Conservation (phyloP, 2,113 vertebrate genomes). For the Ascaphus truei region DNA sequence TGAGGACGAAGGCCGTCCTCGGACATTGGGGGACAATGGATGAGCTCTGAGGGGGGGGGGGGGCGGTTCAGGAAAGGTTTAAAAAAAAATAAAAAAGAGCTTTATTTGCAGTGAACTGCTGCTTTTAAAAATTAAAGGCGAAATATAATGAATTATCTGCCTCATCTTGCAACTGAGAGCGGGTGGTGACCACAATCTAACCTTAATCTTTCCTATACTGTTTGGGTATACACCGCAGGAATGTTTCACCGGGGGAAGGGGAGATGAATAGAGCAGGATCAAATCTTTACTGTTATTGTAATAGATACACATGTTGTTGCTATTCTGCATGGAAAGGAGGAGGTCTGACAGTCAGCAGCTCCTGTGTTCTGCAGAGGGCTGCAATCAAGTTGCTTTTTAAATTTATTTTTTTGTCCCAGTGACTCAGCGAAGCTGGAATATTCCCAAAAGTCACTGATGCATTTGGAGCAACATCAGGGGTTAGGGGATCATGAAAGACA, state of each 20-base stretch:
- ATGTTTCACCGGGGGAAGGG: neutral
- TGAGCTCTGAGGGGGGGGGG: too few relatives aligned
- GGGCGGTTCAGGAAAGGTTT: too few relatives aligned
- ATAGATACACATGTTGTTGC: neutral
- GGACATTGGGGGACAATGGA: too few relatives aligned
- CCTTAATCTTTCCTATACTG: neutral
- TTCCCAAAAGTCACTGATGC: neutral
- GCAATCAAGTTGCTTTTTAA: neutral
- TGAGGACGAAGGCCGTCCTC: too few relatives aligned
- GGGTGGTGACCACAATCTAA: neutral
- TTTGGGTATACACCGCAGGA: neutral
- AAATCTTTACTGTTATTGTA: neutral
- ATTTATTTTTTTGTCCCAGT: neutral
- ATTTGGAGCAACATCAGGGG: neutral
- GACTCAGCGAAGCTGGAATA: neutral
- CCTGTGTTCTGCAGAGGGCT: neutral
- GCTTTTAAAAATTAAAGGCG: too few relatives aligned
- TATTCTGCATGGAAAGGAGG: neutral
- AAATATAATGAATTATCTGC: too few relatives aligned
- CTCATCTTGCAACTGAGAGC: too few relatives aligned
- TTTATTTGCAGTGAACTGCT: too few relatives aligned
- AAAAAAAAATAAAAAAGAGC: too few relatives aligned
- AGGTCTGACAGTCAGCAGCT: neutral
- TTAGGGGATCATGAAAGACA: neutral
- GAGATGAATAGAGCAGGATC: neutral